phyloP scores from a whole-genome alignment of 2,888 invertebrate genomes.

The Lycophotia porphyrea region DNA sequence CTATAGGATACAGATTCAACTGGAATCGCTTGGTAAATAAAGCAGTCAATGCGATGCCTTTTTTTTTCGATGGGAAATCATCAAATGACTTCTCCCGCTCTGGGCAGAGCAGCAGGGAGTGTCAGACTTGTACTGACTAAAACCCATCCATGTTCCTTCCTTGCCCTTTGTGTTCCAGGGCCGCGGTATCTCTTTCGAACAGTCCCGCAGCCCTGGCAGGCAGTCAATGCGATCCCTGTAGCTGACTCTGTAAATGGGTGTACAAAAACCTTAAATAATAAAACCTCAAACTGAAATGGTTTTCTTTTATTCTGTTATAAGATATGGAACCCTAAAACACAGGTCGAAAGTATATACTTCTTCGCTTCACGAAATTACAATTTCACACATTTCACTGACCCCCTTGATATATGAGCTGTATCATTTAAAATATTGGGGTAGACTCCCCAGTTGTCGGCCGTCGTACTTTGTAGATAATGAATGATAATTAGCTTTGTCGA shows the following conservation, averaged over 20 bases:
- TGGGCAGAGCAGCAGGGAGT: no score
- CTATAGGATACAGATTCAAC: background rate
- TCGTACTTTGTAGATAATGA: conserved; percentile 39
- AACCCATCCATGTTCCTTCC: no score
- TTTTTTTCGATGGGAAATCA: no score
- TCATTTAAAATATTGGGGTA: conserved; percentile 69
- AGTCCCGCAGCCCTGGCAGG: no score
- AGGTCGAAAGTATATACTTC: conserved; percentile 28
- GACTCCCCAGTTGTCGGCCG: conserved; percentile 39
- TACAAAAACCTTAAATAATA: background rate
- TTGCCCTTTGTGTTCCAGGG: no score
- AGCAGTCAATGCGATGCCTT: no score
- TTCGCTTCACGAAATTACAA: conserved; percentile 68
- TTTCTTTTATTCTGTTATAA: background rate
- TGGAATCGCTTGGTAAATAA: no score
- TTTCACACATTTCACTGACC: conserved; percentile 72
- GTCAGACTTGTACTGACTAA: no score
- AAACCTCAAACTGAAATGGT: background rate
- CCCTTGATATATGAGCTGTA: conserved; percentile 69
- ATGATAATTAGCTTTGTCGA: conserved; percentile 48
- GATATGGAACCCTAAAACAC: conserved; percentile 27
- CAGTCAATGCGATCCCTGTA: no score
- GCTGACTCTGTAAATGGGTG: background rate
- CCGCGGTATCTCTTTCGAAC: no score
- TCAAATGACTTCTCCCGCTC: no score